Base-by-base conservation (phyloP, 2,888 invertebrate species). In the Tetheella fluctuosa region DNA sequence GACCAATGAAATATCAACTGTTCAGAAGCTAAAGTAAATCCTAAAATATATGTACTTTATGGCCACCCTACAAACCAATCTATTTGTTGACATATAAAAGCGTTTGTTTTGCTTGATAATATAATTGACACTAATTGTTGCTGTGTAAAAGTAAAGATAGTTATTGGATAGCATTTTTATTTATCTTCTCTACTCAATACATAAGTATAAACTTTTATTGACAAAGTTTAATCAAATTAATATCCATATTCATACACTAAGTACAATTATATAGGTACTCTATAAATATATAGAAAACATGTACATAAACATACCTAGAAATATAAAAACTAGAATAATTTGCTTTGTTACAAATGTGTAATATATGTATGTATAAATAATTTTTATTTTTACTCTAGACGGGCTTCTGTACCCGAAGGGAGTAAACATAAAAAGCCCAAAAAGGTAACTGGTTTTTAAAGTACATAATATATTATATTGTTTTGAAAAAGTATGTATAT, bases 111-210 rank as follows among this genome's bases (percentile, higher is more conserved):
- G 10, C 2, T 20, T 48, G 48, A 48, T 48, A 48, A 20, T 48
- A 48, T 48, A 48, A 48, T 48, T 48, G 20, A 20, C 48, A 48
- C 48, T 20, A 48, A 48, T 48, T 48, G 48, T 48, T 48, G 10
- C 48, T 48, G 7, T 48, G 48, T 48, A 48, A 48, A 42, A 48
- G 48, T 48, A 48, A 48, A 48, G 20, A 48, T 48, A 15, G 20
- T 20, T 48, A 42, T 42, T 17, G 13, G 34, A 34, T 34, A n/a
- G n/a, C 10, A n/a, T n/a, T 39, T 39, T 5, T 39, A 39, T 39
- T 39, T 39, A 39, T 48, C 48, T 48, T 20, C 7, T 48, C 17
- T 48, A 20, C 48, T 20, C 20, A 5, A 10, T n/a, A 10, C 7
- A 2, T 10, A 10, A 34, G 7, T 13, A 34, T 13, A 34, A 39